Percentiles rank a stretch among this genome's conserved stretches.
Evolutionary conservation across 2,888 invertebrate species (phyloP).

Genomic region (Trachelus stipa): DNA sequence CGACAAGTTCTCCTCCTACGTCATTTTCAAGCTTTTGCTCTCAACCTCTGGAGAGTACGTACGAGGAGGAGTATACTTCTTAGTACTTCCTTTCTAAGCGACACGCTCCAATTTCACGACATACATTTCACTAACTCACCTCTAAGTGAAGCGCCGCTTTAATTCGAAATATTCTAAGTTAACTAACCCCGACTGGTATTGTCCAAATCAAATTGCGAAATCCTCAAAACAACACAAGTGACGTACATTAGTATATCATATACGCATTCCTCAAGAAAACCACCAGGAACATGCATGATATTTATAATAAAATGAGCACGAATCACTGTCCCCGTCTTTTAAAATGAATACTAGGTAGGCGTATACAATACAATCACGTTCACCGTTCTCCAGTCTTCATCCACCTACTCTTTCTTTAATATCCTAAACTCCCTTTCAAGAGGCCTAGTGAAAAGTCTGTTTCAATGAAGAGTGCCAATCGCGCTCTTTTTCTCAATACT

Average conservation of each 20-base stretch:
- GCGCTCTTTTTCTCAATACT: not conserved
- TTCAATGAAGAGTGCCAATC: not conserved
- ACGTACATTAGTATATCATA: not conserved
- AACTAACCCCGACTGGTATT: not conserved
- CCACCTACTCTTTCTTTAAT: not conserved
- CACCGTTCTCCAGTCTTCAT: not conserved
- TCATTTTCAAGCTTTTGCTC: slow-evolving; percentile 32
- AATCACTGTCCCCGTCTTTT: not conserved
- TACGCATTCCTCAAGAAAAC: not conserved
- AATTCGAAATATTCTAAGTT: not conserved
- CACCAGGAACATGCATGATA: not conserved
- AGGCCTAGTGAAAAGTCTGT: not conserved
- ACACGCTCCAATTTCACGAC: slow-evolving; percentile 32
- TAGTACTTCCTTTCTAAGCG: not conserved
- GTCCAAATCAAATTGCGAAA: not conserved
- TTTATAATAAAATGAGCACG: not conserved
- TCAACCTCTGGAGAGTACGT: not conserved
- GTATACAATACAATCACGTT: not conserved
- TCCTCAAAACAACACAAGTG: not conserved
- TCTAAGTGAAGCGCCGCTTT: not conserved
- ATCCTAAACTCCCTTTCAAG: not conserved
- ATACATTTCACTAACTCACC: slow-evolving; percentile 2
- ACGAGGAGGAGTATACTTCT: not conserved
- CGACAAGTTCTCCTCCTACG: slow-evolving; percentile 32
- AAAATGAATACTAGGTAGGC: not conserved